Evolutionary conservation across 1,140 invertebrate species (phyloP), one percentile per base, ranked within the genome.

Genomic region (Drosophila hydei): DNA sequence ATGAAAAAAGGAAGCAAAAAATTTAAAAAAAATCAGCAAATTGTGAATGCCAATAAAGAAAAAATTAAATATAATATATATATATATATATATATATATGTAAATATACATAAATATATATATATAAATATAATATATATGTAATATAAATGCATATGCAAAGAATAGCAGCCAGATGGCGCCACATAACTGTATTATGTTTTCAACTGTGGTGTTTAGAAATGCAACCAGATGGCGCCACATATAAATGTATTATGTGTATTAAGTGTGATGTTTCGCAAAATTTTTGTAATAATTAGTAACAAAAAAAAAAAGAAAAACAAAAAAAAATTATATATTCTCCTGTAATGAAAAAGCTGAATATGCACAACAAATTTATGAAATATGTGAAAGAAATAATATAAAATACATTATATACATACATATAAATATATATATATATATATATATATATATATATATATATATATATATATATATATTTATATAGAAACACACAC

Each of bases 331-430:
- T 25, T 9, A 25, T 14, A 12, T 9, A 19, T n/a, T n/a, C n/a
- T n/a, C n/a, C n/a, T n/a, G n/a, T n/a, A n/a, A n/a, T n/a, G n/a
- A n/a, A n/a, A n/a, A n/a, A 18, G 48, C 48, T 30, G 25, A 51
- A 21, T 25, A 38, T 68, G 54, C 45, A 50, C 18, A 45, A 47
- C 18, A 63, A 63, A 43, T 52, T 50, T 62, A 43, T 33, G 21
- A 61, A 40, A 64, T 64, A 33, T 55, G 43, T 63, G 79, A 81
- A 81, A 78, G 74, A 79, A 79, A 83, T 84, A 63, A 79, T 84
- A 76, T 70, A 77, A 84, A 84, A 79, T 84, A 85, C 75, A 77
- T 50, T 38, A 56, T 76, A 48, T 42, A 38, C 30, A 48, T 36
- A 55, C 64, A 67, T 65, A 19, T 50, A 58, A 59, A 62, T 56